Conservation (phyloP, 2,797 vertebrate species). For the Melanotaenia pygmaea region DNA sequence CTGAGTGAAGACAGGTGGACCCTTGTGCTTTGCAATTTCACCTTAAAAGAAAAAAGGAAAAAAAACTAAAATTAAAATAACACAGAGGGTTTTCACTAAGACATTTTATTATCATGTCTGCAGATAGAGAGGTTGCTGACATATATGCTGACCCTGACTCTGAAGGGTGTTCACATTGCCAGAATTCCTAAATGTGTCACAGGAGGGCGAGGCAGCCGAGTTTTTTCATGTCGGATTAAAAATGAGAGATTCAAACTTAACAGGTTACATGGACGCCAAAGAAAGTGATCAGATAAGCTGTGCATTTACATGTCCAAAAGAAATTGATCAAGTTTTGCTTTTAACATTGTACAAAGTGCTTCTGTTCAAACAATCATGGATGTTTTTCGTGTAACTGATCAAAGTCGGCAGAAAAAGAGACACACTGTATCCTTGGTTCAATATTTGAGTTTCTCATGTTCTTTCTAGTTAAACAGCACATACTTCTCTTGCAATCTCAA, state of each 20-base stretch:
- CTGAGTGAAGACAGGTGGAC: constrained; percentile 96
- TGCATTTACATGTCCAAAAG: neutral
- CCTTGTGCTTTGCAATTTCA: constrained; percentile 97
- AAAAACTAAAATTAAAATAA: neutral
- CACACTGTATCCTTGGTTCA: neutral
- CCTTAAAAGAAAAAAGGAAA: constrained; percentile 73
- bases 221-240: neutral
- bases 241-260: neutral
- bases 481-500: neutral
- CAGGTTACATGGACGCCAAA: neutral
- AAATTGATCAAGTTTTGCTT: neutral
- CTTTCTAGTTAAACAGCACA: neutral
- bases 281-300: neutral
- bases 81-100: no score
- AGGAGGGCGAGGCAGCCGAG: constrained; percentile 9
- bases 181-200: constrained; percentile 14
- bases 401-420: neutral
- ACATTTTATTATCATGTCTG: neutral
- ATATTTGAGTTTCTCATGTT: neutral
- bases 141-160: constrained; percentile 16
- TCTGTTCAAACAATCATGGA: neutral
- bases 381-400: neutral
- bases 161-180: constrained; percentile 30
- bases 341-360: neutral
- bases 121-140: constrained; percentile 10